Base-by-base conservation (phyloP, 2,113 vertebrate genomes). In the Limanda limanda region DNA sequence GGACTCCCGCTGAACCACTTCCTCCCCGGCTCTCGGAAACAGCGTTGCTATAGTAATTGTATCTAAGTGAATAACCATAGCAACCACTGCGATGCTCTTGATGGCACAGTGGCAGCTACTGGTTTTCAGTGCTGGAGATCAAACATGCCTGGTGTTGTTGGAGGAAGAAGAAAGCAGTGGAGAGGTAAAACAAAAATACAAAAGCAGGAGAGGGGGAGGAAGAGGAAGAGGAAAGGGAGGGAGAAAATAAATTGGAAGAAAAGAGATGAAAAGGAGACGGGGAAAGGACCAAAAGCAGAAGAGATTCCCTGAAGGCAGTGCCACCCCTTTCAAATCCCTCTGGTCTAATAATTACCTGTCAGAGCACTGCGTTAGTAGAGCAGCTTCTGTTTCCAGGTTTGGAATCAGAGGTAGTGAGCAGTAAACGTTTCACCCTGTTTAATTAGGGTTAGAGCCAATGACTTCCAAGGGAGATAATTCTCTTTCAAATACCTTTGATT, bases 11-110 rank as follows among this genome's bases (percentile, higher is more conserved):
- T 71, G 82, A 82, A 82, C 63, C 74, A 69, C 79, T 24, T 84
- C 81, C 80, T 85, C 66, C 67, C 40, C 5, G 1, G 65, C 77
- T 20, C 42, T 56, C 68, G 2, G 68, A 85, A 71, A 78, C 77
- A 20, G 60, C 9, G 88, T 91, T 86, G 84, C 90, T 79, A 88
- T 85, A 76, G 90, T 75, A 71, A 86, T 83, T 65, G 77, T 82
- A 71, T 85, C 82, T 57, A 78, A 83, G 84, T 65, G 77, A 83
- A 83, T 66, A 78, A 85, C 79, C 89, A 80, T 86, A 63, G 86
- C 84, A 84, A 87, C 90, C 78, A n/a, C 1, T 45, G 59, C 54
- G 69, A 85, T 86, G 84, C 68, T 72, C 83, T 70, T 37, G 67
- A 87, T 68, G 82, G 56, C 82, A 64, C 62, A 52, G 35, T 69